Base-by-base conservation (phyloP, 2,888 invertebrate species). In the Sphecodes monilicornis region DNA sequence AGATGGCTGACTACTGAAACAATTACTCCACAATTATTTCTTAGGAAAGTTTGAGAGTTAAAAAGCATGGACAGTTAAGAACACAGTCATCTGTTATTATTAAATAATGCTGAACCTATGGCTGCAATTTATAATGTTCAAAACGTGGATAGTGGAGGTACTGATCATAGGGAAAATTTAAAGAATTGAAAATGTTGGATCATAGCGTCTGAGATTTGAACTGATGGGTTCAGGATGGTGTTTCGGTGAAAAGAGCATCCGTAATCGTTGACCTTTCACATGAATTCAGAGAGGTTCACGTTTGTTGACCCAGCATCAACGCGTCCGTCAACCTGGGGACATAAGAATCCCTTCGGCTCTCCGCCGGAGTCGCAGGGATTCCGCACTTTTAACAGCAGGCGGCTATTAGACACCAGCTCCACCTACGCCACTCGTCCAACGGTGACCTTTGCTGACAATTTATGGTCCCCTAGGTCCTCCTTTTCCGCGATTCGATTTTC, bases 321-420 rank as follows among this genome's bases (percentile, higher is more conserved):
- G 70, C n/a, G 46, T 79, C 71, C 57, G 68, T 80, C 54, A 73
- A 76, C 72, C 69, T 74, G 68, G 41, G 57, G 76, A 64, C 72
- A 81, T 80, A 73, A 77, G 80, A 88, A 87, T 85, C 85, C 81
- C 66, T 78, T 79, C 16, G 78, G 71, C 57, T 85, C 88, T 71
- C 84, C 78, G 66, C 82, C 80, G 81, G 80, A 89, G 82, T 72
- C 84, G 50, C 82, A 26, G 72, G 87, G 82, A 88, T 86, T 66
- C 84, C 69, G 78, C 70, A 82, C 68, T 64, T 80, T 71, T 87
- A 89, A 86, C 90, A 90, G 91, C 90, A 85, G 91, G 90, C 83
- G 86, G 88, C 86, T 84, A 91, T 91, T 89, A 90, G 86, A 72
- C 50, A 41, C 39, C 69, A 66, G 64, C 57, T 46, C 70, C 70